phyloP scores from a whole-genome alignment of 1,140 invertebrate genomes.

The Cotesia glomerata region DNA sequence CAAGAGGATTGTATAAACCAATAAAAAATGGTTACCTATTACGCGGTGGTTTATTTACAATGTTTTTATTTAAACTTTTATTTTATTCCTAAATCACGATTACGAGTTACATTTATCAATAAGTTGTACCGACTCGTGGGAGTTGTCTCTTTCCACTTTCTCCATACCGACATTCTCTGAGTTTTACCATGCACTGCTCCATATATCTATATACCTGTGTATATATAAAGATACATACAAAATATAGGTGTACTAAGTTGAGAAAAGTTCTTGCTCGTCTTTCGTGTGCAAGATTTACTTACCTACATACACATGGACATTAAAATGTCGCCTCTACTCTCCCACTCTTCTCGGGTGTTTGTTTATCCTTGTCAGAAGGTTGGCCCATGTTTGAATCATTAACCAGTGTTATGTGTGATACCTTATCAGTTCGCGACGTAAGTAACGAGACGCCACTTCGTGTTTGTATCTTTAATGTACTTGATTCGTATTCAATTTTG shows the following conservation, averaged over 20 bases:
- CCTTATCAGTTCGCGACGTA: conserved; percentile 28
- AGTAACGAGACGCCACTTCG: not conserved
- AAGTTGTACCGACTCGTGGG: not conserved
- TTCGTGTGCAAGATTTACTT: not conserved
- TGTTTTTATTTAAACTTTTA: not conserved
- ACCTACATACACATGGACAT: not conserved
- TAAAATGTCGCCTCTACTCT: conserved; percentile 7
- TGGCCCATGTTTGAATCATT: conserved; percentile 26
- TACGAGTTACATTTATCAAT: not conserved
- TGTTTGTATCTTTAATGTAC: not conserved
- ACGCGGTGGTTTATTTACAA: not conserved
- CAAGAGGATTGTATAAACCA: conserved; percentile 11
- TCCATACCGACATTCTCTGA: not conserved
- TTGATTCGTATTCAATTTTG: not conserved
- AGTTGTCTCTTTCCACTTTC: conserved; percentile 1
- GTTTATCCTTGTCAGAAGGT: conserved; percentile 19
- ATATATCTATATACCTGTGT: too few species aligned
- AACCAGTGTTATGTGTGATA: conserved; percentile 25
- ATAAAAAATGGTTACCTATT: conserved; percentile 12
- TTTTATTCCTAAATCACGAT: not conserved
- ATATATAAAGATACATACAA: too few species aligned
- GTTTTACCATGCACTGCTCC: not conserved
- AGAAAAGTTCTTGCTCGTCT: not conserved
- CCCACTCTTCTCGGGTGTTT: conserved; percentile 9
- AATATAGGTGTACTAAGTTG: not conserved